Conservation (phyloP, 2,113 vertebrate genomes). For the Aplodontia rufa region DNA sequence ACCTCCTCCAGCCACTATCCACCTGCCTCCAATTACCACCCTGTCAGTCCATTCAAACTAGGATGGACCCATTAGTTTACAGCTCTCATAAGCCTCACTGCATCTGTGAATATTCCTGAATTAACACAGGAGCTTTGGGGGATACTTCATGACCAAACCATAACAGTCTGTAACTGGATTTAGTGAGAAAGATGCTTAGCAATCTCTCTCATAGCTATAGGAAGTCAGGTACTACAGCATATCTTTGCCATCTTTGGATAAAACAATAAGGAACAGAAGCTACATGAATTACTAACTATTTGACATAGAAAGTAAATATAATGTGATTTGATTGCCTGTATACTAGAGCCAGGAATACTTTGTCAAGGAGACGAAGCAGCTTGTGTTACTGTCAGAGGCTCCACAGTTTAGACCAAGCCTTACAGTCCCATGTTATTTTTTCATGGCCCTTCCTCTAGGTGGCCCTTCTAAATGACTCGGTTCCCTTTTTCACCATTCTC, state of each 20-base stretch:
- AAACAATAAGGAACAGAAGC: neutral
- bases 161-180: neutral
- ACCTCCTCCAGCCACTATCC: no score
- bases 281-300: neutral
- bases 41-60: no score
- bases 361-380: neutral
- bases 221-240: neutral
- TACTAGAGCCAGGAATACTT: neutral
- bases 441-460: neutral
- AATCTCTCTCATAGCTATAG: neutral
- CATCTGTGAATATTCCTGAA: no score
- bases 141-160: no score
- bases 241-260: neutral
- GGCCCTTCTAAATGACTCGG: neutral
- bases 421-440: neutral
- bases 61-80: no score
- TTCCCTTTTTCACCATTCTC: neutral
- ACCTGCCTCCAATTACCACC: no score
- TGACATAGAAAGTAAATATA: neutral
- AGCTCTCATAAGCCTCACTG: no score
- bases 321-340: neutral
- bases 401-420: neutral
- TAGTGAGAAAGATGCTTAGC: neutral
- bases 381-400: no score
- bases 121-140: no score